These are phyloP conservation scores for Alentia gelatinosa DNA, from an alignment of 2,888 invertebrate species.

Conservation along the genomic window DNA sequence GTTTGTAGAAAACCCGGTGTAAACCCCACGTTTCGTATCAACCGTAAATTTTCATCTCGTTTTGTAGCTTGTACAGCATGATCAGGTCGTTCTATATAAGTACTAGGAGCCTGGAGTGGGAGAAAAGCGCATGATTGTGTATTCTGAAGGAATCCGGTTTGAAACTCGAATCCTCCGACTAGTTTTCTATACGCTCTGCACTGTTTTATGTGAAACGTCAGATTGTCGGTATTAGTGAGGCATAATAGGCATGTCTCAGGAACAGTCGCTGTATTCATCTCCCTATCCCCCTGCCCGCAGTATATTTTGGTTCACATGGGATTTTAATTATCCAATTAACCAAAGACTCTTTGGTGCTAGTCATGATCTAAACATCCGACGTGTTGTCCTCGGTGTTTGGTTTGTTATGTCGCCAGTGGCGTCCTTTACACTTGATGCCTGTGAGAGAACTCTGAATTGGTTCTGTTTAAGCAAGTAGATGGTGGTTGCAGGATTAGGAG, in stretches of 20 bases:
- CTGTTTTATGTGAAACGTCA: not conserved
- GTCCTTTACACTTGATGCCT: not conserved
- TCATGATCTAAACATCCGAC: not conserved
- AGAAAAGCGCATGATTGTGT: too few species aligned
- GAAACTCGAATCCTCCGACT: not conserved
- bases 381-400: not conserved
- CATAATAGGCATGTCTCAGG: too few species aligned
- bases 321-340: not conserved
- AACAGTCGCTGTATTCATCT: too few species aligned
- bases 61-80: too few species aligned
- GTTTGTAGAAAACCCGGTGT: too few species aligned
- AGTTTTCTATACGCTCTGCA: slow-evolving; percentile 17
- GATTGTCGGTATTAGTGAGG: not conserved
- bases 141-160: too few species aligned
- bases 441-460: not conserved
- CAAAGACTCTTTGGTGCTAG: slow-evolving; percentile 21
- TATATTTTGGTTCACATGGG: not conserved
- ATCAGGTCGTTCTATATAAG: too few species aligned
- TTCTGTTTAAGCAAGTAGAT: not conserved
- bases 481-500: not conserved
- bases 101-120: too few species aligned
- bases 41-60: too few species aligned
- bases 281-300: not conserved
- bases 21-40: too few species aligned
- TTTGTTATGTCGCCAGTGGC: not conserved